phyloP scores from a whole-genome alignment of 2,113 vertebrate species.

The Hucho hucho region DNA sequence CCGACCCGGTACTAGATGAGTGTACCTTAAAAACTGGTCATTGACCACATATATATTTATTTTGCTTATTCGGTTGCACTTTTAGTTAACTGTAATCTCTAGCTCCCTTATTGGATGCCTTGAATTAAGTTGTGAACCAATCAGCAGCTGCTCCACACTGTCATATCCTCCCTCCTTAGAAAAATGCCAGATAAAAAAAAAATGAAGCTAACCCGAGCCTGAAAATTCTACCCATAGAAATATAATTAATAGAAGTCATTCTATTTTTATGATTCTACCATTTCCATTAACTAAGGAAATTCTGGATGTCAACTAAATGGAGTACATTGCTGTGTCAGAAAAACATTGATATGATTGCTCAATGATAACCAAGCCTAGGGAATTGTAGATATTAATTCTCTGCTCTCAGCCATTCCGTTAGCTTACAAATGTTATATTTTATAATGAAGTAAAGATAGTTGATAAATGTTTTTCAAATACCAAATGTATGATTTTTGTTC shows the following conservation, averaged over 20 bases:
- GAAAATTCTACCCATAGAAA: not conserved
- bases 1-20: too few species aligned
- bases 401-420: not conserved
- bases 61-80: slow-evolving; percentile 36
- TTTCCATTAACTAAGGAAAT: not conserved
- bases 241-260: not conserved
- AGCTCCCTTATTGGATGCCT: slow-evolving; percentile 11
- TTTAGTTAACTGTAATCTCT: slow-evolving; percentile 18
- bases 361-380: not conserved
- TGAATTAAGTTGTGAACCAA: not conserved
- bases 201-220: not conserved
- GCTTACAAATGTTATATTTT: not conserved
- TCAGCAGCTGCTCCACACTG: slow-evolving; percentile 20
- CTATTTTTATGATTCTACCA: not conserved
- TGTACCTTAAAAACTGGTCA: too few species aligned
- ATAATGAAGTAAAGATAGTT: not conserved
- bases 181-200: not conserved
- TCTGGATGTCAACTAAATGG: not conserved
- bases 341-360: not conserved
- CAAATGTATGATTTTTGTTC: not conserved
- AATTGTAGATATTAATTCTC: not conserved
- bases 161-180: not conserved
- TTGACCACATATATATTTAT: slow-evolving; percentile 1
- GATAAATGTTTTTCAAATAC: not conserved
- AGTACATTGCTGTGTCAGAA: not conserved